Evolutionary conservation across 1,140 invertebrate genomes (phyloP), one percentile per base, ranked within the genome.

Genomic region (Danaus melanippus): DNA sequence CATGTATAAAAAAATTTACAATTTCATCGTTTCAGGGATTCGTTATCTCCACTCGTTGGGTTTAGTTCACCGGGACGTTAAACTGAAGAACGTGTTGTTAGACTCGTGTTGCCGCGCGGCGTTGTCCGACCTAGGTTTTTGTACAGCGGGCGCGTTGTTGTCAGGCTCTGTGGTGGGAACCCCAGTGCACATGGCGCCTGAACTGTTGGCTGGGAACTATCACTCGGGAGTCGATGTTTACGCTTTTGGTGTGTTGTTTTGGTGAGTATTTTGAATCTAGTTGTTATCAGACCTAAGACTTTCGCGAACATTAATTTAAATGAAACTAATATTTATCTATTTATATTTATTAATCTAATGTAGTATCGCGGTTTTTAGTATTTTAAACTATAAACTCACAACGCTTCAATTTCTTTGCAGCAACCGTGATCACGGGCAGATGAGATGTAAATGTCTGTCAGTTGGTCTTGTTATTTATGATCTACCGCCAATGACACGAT

Each of bases 101-200:
- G 95, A 97, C 79, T 81, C 79, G 7, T 76, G 90, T 6, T 91
- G 93, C 70, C 89, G 95, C 40, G 96, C 93, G 0, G 95, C 96
- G 77, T 87, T 97, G 17, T 96, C 95, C 0, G 96, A 97, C 87
- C 90, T 97, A 7, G 96, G 95, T 1, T 97, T 97, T 86, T 97
- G 95, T 74, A 95, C 96, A 67, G 94, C 95, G 0, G 95, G 94
- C 82, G 94, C 95, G 0, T 96, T 97, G 91, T 95, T 97, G 90
- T 96, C 93, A 5, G 95, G 92, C 10, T 94, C 92, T 62, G 90
- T 95, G 53, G 93, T 95, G 9, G 95, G 95, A 11, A 97, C 95
- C 8, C 96, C 95, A 0, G 94, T 97, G 57, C 95, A 97, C 74
- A 97, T 97, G 96, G 95, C 95, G 39, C 96, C 96, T 0, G 95